Evolutionary conservation across 2,888 invertebrate species (phyloP).

Genomic region (Pyrrhia umbra): DNA sequence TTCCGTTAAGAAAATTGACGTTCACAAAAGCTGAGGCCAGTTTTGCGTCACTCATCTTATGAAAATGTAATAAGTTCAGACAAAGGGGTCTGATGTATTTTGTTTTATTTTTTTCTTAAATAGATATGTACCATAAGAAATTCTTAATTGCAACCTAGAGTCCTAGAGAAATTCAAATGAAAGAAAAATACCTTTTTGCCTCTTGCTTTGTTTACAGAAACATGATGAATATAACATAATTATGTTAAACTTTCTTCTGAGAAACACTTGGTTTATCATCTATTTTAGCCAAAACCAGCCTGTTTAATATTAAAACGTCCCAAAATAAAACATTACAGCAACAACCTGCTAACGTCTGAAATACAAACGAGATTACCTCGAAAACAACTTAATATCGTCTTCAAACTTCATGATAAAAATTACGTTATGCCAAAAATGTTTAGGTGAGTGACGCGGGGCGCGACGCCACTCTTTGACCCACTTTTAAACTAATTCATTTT

Average conservation of each 20-base stretch:
- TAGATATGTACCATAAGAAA: too few relatives aligned
- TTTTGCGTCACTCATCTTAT: neutral
- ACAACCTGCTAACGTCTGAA: constrained; percentile 46
- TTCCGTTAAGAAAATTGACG: neutral
- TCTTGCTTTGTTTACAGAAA: too few relatives aligned
- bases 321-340: constrained; percentile 41
- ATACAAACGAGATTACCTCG: constrained; percentile 58
- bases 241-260: neutral
- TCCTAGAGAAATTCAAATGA: too few relatives aligned
- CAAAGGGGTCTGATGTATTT: too few relatives aligned
- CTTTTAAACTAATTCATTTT: constrained; percentile 82
- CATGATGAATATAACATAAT: too few relatives aligned
- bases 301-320: constrained; percentile 4
- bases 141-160: too few relatives aligned
- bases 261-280: neutral
- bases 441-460: constrained; percentile 54
- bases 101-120: too few relatives aligned
- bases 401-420: constrained; percentile 67
- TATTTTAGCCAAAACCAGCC: neutral
- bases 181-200: too few relatives aligned
- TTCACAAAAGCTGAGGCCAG: neutral
- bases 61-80: too few relatives aligned
- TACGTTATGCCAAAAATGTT: constrained; percentile 68
- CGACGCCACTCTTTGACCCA: constrained; percentile 75
- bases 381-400: constrained; percentile 63